A percentile compares a stretch with the other conserved stretches of the same genome.
Evolutionary conservation across 1,140 invertebrate genomes (phyloP).

Genomic region (Zaprionus vittiger): DNA sequence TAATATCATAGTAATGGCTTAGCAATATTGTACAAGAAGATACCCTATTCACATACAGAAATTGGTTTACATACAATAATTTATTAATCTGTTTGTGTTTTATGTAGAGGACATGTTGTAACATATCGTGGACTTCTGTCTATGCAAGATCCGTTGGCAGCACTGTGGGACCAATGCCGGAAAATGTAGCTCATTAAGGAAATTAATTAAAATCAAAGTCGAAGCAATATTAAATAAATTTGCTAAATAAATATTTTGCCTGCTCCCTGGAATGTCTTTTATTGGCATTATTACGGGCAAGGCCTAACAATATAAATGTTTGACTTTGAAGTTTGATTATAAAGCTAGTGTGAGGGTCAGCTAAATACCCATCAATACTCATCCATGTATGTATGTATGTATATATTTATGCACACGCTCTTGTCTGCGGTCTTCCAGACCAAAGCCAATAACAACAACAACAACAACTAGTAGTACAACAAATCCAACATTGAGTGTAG

Average conservation of each 20-base stretch:
- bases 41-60: no score
- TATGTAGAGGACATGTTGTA: constrained; percentile 34
- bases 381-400: background rate
- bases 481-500: constrained; percentile 54
- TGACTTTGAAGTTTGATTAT: constrained; percentile 78
- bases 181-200: constrained; percentile 24
- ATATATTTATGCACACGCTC: constrained; percentile 24
- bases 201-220: constrained; percentile 59
- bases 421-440: constrained; percentile 38
- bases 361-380: constrained; percentile 18
- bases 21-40: no score
- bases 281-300: constrained; percentile 51
- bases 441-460: constrained; percentile 18
- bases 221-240: constrained; percentile 45
- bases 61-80: no score
- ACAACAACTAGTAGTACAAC: constrained; percentile 20
- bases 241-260: constrained; percentile 55
- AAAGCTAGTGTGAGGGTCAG: constrained; percentile 69
- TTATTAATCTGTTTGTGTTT: background rate
- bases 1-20: no score
- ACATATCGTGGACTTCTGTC: constrained; percentile 35
- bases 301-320: constrained; percentile 61
- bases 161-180: constrained; percentile 10
- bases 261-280: constrained; percentile 11
- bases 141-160: constrained; percentile 35